These are phyloP conservation scores for Lethrus apterus DNA, from an alignment of 1,140 invertebrate species.

Conservation along the genomic window DNA sequence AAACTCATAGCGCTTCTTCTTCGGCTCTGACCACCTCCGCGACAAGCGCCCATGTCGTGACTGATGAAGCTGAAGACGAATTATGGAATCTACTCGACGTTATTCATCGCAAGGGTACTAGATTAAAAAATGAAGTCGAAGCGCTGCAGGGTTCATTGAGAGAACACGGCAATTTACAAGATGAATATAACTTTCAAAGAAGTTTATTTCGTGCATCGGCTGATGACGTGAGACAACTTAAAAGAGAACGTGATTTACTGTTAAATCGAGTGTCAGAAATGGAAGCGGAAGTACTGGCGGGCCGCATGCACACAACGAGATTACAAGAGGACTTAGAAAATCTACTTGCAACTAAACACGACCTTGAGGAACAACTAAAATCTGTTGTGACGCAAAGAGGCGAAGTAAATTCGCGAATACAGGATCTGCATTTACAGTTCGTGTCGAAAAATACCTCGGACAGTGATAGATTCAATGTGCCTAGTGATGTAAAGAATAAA, in stretches of 20 bases:
- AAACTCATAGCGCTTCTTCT: conserved; percentile 56
- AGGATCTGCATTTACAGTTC: conserved; percentile 42
- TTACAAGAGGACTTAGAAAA: conserved; percentile 54
- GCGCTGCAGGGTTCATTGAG: conserved; percentile 45
- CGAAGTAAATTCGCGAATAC: conserved; percentile 43
- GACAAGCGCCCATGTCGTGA: conserved; percentile 29
- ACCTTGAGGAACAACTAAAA: conserved; percentile 56
- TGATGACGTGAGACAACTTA: conserved; percentile 48
- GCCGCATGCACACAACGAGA: conserved; percentile 53
- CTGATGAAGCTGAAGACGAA: conserved; percentile 65
- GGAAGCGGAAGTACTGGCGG: conserved; percentile 61
- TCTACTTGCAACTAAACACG: conserved; percentile 50
- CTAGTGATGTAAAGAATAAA: not conserved
- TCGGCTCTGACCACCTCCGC: conserved; percentile 45
- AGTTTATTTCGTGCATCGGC: conserved; percentile 40
- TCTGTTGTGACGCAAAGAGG: conserved; percentile 47
- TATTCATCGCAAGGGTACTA: conserved; percentile 70
- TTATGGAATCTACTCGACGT: conserved; percentile 77
- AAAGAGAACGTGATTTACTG: conserved; percentile 62
- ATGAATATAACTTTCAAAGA: conserved; percentile 43
- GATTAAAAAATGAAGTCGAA: conserved; percentile 67
- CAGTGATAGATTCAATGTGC: not conserved
- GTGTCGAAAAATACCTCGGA: conserved; percentile 31
- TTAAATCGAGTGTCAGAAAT: conserved; percentile 58
- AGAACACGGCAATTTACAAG: conserved; percentile 42